Evolutionary conservation across 2,113 vertebrate genomes (phyloP).

Genomic region (Helogale parvula): DNA sequence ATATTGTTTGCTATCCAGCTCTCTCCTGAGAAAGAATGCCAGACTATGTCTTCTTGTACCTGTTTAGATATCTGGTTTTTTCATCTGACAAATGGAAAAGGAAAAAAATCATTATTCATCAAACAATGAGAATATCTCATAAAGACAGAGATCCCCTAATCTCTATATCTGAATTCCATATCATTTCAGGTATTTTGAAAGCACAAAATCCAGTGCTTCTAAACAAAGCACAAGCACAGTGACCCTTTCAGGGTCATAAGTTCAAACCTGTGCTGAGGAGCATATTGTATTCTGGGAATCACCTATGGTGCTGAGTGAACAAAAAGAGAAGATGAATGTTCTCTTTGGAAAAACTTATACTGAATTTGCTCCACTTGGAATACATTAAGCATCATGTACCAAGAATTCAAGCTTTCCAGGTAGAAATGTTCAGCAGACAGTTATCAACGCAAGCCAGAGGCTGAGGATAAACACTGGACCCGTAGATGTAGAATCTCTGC

Average conservation of each 20-base stretch:
- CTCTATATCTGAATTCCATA: neutral
- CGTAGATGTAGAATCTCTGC: neutral
- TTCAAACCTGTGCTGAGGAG: constrained; percentile 30
- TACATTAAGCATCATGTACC: neutral
- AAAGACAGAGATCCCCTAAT: neutral
- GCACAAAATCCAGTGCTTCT: neutral
- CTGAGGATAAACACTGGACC: neutral
- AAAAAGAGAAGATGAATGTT: constrained; percentile 11
- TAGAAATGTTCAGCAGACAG: neutral
- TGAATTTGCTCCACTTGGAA: constrained; percentile 56
- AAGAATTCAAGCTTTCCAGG: constrained; percentile 44
- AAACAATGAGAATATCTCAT: constrained; percentile 27
- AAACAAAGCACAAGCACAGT: constrained; percentile 27
- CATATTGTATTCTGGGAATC: neutral
- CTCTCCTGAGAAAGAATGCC: constrained; percentile 25
- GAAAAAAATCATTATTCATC: neutral
- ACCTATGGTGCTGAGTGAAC: neutral
- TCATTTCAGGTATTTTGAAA: constrained; percentile 44
- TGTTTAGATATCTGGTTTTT: neutral
- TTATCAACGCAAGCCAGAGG: constrained; percentile 50
- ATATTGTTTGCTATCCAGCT: neutral
- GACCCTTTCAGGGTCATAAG: constrained; percentile 12
- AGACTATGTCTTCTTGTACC: constrained; percentile 34
- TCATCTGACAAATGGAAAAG: neutral
- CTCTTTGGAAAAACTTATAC: neutral